Evolutionary conservation across 2,797 vertebrate species (phyloP).

Genomic region (Rhadinocentrus ornatus): DNA sequence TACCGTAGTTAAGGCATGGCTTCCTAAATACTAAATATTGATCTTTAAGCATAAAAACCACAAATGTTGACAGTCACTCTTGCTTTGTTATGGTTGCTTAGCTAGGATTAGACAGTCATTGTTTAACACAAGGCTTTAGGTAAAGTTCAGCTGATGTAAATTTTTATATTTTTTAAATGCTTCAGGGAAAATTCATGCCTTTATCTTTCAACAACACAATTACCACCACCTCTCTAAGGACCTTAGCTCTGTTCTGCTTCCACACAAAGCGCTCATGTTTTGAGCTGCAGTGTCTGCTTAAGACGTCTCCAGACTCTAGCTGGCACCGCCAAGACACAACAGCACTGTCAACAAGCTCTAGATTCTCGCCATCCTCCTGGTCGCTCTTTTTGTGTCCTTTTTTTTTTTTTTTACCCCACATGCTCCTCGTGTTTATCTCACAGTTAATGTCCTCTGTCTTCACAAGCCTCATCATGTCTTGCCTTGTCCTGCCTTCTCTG

Average conservation of each 20-base stretch:
- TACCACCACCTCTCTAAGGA: conserved; percentile 30
- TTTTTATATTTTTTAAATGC: conserved; percentile 15
- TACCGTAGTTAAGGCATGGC: not conserved
- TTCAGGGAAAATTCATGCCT: conserved; percentile 1
- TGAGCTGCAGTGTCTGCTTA: conserved; percentile 63
- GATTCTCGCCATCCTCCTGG: conserved; percentile 42
- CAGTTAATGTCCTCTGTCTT: conserved; percentile 31
- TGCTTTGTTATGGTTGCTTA: not conserved
- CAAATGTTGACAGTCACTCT: not conserved
- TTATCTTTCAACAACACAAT: conserved; percentile 33
- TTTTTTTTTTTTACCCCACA: conserved; percentile 41
- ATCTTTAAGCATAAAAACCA: not conserved
- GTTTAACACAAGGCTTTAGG: not conserved
- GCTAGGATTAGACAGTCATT: conserved; percentile 1
- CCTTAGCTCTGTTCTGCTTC: conserved; percentile 34
- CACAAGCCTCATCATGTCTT: conserved; percentile 47
- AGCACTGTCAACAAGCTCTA: conserved; percentile 54
- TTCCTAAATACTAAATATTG: not conserved
- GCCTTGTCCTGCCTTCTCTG: conserved; percentile 43
- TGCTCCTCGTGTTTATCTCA: conserved; percentile 31
- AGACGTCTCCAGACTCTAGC: conserved; percentile 70
- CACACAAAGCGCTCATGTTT: conserved; percentile 46
- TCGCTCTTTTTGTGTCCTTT: conserved; percentile 26
- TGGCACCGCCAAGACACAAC: conserved; percentile 69
- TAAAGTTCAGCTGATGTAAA: conserved; percentile 16